phyloP scores from a whole-genome alignment of 2,113 vertebrate species.

The Pogonocichla stellata region DNA sequence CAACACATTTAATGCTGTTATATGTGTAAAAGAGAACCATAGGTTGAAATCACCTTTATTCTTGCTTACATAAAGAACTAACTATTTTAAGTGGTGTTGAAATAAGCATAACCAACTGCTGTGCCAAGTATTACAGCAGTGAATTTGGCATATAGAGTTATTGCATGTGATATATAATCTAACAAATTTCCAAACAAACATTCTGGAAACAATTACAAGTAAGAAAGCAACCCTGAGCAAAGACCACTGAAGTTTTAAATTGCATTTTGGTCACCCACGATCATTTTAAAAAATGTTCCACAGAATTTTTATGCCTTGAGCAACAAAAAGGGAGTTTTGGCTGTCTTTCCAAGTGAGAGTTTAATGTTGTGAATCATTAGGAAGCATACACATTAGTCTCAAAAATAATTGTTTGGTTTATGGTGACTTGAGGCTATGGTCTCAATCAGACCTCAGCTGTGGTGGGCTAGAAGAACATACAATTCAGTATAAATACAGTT shows the following conservation, averaged over 20 bases:
- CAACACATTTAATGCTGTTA: not conserved
- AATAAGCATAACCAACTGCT: slow-evolving; percentile 44
- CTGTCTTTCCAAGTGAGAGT: slow-evolving; percentile 44
- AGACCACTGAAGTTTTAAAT: slow-evolving; percentile 71
- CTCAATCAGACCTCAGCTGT: slow-evolving; percentile 63
- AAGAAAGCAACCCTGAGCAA: slow-evolving; percentile 66
- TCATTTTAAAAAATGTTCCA: slow-evolving; percentile 12
- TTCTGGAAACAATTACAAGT: slow-evolving; percentile 88
- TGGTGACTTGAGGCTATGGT: slow-evolving; percentile 60
- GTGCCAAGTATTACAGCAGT: slow-evolving; percentile 65
- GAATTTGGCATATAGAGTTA: slow-evolving; percentile 71
- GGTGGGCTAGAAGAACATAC: slow-evolving; percentile 1
- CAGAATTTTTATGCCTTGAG: slow-evolving; percentile 34
- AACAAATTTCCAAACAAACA: slow-evolving; percentile 86
- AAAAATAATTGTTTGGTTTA: slow-evolving; percentile 77
- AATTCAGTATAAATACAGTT: slow-evolving; percentile 34
- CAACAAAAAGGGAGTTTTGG: slow-evolving; percentile 11
- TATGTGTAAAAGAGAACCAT: not conserved
- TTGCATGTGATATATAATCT: slow-evolving; percentile 77
- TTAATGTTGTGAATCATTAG: slow-evolving; percentile 76
- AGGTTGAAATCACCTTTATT: slow-evolving; percentile 37
- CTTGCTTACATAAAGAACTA: slow-evolving; percentile 32
- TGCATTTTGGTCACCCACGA: slow-evolving; percentile 67
- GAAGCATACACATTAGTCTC: slow-evolving; percentile 64
- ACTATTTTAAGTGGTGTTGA: slow-evolving; percentile 56